These are phyloP conservation scores for Corella eumyota DNA, from an alignment of 23 tunicate species.

Conservation along the genomic window DNA sequence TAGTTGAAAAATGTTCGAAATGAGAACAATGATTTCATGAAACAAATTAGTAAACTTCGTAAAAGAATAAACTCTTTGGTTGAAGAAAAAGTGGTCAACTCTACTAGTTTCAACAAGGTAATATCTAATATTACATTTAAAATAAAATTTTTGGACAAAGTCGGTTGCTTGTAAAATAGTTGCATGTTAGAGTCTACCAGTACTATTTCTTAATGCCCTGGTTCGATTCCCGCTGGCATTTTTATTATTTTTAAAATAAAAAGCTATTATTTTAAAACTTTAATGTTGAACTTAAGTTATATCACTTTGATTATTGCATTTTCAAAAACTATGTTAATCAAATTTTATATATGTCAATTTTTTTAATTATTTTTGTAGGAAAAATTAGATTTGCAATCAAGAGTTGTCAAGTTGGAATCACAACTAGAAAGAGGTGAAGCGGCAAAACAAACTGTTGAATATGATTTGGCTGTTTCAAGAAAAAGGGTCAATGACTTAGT, in stretches of 20 bases:
- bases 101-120: slow-evolving; percentile 45
- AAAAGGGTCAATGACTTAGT: slow-evolving; percentile 36
- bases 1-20: slow-evolving; percentile 34
- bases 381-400: slow-evolving; percentile 29
- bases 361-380: slow-evolving; percentile 27
- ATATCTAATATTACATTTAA: too few species aligned
- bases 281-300: too few species aligned
- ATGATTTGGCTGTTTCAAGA: slow-evolving; percentile 54
- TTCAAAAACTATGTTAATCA: too few species aligned
- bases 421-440: slow-evolving; percentile 77
- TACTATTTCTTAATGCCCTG: too few species aligned
- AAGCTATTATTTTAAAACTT: too few species aligned
- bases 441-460: slow-evolving; percentile 50
- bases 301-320: too few species aligned
- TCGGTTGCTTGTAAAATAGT: not conserved
- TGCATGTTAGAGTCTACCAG: not conserved
- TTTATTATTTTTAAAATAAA: too few species aligned
- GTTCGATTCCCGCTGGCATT: too few species aligned
- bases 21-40: slow-evolving; percentile 55
- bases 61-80: slow-evolving; percentile 38
- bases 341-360: too few species aligned
- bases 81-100: slow-evolving; percentile 47
- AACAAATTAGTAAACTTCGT: slow-evolving; percentile 25
- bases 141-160: not conserved
- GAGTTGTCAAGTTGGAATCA: slow-evolving; percentile 48